phyloP scores from a whole-genome alignment of 2,113 vertebrate species.

The Cyphomyrus plagiostoma region DNA sequence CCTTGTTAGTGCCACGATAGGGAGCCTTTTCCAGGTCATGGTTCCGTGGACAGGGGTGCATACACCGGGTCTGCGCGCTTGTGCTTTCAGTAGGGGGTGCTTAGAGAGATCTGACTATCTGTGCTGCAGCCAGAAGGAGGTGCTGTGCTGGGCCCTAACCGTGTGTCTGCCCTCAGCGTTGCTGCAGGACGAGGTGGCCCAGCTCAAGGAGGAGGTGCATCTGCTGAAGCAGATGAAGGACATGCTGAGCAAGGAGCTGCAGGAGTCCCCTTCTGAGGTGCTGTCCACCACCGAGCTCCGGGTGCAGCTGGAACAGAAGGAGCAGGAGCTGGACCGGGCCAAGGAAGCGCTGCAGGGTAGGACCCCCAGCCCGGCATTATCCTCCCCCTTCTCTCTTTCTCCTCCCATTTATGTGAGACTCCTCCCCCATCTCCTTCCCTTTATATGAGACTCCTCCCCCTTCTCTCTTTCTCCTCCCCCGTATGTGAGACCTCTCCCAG shows the following conservation, averaged over 20 bases:
- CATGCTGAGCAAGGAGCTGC: slow-evolving; percentile 90
- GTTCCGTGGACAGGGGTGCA: neutral
- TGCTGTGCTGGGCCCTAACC: neutral
- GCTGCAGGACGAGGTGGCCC: slow-evolving; percentile 88
- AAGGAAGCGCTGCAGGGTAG: slow-evolving; percentile 93
- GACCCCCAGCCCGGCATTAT: slow-evolving; percentile 15
- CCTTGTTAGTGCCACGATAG: neutral
- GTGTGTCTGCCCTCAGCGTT: slow-evolving; percentile 59
- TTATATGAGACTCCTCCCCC: neutral
- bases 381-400: neutral
- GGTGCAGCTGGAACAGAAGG: slow-evolving; percentile 91
- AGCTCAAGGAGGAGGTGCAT: slow-evolving; percentile 93
- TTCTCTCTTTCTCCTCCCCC: neutral
- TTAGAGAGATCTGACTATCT: neutral
- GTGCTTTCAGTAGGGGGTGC: neutral
- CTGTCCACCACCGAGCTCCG: slow-evolving; percentile 89
- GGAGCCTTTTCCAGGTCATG: neutral
- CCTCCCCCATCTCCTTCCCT: neutral
- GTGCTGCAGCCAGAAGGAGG: neutral
- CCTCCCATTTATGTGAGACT: neutral
- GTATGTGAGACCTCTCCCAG: too few relatives aligned
- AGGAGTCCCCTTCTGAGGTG: slow-evolving; percentile 82
- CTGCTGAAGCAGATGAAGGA: slow-evolving; percentile 97
- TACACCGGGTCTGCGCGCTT: neutral
- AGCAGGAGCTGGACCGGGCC: slow-evolving; percentile 87